A percentile compares a stretch with the other conserved stretches of the same genome.
These are phyloP conservation scores for human DNA, from an alignment of 2,113 vertebrate genomes.

Conservation along the genomic window DNA sequence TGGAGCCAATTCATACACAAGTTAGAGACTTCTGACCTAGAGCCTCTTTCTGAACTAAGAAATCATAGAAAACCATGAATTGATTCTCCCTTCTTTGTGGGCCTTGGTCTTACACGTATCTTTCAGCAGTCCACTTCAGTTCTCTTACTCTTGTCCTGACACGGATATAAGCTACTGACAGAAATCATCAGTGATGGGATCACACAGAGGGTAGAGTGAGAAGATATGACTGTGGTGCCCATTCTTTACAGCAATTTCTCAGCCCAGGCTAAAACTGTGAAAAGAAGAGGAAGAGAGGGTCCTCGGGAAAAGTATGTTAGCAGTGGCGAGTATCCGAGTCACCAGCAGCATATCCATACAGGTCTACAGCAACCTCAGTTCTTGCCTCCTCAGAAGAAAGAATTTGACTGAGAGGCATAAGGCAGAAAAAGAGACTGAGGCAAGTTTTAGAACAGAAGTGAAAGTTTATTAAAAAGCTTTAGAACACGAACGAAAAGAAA, in stretches of 20 bases:
- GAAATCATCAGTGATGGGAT: background rate
- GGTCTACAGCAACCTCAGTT: no score
- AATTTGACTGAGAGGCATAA: no score
- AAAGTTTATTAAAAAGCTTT: no score
- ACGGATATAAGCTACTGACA: background rate
- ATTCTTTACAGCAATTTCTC: background rate
- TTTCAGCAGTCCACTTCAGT: background rate
- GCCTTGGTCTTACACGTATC: background rate
- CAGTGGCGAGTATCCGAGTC: no score
- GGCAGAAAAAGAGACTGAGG: no score
- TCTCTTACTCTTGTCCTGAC: background rate
- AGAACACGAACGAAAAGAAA: no score
- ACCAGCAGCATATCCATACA: no score
- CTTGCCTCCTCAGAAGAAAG: no score
- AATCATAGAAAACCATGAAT: background rate
- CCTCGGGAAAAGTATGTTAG: background rate
- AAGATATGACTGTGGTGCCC: background rate
- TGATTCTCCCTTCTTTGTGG: background rate
- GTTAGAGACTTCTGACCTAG: background rate
- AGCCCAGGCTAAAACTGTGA: background rate
- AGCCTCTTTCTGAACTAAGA: background rate
- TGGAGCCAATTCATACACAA: background rate
- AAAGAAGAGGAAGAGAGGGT: background rate
- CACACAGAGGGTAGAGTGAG: background rate
- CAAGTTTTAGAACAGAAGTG: no score